phyloP scores from a whole-genome alignment of 2,797 vertebrate species.

The Clarias fuscus region DNA sequence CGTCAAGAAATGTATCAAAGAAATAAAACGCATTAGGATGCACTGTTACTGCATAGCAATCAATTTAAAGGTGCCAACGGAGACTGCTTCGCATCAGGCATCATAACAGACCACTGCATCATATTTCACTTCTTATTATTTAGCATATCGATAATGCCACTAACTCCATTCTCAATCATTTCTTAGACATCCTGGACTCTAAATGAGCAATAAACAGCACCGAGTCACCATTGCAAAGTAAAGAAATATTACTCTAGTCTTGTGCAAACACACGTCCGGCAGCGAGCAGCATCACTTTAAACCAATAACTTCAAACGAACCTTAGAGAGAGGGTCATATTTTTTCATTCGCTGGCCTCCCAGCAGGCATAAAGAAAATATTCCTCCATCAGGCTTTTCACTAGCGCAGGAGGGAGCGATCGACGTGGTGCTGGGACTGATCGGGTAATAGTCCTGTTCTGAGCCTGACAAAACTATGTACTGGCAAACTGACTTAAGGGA shows the following conservation, averaged over 20 bases:
- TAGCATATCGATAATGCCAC: slow-evolving; percentile 15
- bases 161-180: slow-evolving; percentile 12
- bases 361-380: slow-evolving; percentile 52
- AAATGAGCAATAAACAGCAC: slow-evolving; percentile 25
- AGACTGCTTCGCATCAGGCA: background rate
- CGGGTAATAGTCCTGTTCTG: slow-evolving; percentile 47
- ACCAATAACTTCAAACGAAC: slow-evolving; percentile 58
- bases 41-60: background rate
- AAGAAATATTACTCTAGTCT: slow-evolving; percentile 38
- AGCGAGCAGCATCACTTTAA: slow-evolving; percentile 50
- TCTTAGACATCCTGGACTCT: background rate
- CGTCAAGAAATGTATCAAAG: background rate
- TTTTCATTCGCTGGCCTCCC: slow-evolving; percentile 50
- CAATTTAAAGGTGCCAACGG: background rate
- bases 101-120: slow-evolving; percentile 7
- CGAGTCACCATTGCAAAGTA: slow-evolving; percentile 27
- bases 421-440: slow-evolving; percentile 39
- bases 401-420: slow-evolving; percentile 43
- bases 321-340: slow-evolving; percentile 49
- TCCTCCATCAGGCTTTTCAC: slow-evolving; percentile 45
- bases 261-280: slow-evolving; percentile 49
- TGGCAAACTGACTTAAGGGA: slow-evolving; percentile 49
- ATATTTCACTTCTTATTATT: background rate
- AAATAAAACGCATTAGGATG: background rate
- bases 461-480: slow-evolving; percentile 52